Conservation (phyloP, 2,797 vertebrate species). For the Scleropages formosus region DNA sequence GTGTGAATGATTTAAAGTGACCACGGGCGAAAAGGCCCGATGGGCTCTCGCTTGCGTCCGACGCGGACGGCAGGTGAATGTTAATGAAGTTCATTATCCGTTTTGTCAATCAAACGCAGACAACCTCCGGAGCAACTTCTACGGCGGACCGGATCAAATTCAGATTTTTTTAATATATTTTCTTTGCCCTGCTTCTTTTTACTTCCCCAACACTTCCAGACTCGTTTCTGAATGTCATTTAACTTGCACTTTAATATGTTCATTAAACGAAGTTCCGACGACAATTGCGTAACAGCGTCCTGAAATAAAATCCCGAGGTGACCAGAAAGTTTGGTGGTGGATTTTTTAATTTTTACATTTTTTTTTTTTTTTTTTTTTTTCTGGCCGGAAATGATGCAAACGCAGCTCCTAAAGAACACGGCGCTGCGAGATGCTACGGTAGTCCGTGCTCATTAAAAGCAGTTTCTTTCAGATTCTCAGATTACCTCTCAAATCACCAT, state of each 20-base stretch:
- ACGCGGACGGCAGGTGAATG: background rate
- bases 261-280: no score
- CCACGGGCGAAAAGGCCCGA: background rate
- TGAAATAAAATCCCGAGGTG: no score
- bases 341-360: no score
- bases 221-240: no score
- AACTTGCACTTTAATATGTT: no score
- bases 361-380: no score
- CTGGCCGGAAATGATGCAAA: background rate
- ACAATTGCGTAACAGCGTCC: no score
- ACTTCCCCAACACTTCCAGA: no score
- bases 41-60: background rate
- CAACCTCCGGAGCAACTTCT: background rate
- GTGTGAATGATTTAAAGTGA: conserved; percentile 18
- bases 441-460: background rate
- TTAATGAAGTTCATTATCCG: background rate
- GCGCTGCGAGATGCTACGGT: background rate
- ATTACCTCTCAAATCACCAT: background rate
- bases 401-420: background rate
- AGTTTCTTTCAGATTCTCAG: background rate
- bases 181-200: no score
- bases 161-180: no score
- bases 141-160: no score
- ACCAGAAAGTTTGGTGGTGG: no score
- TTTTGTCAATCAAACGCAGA: background rate